Conservation (phyloP, 2,113 vertebrate genomes). For the Dipodomys spectabilis region DNA sequence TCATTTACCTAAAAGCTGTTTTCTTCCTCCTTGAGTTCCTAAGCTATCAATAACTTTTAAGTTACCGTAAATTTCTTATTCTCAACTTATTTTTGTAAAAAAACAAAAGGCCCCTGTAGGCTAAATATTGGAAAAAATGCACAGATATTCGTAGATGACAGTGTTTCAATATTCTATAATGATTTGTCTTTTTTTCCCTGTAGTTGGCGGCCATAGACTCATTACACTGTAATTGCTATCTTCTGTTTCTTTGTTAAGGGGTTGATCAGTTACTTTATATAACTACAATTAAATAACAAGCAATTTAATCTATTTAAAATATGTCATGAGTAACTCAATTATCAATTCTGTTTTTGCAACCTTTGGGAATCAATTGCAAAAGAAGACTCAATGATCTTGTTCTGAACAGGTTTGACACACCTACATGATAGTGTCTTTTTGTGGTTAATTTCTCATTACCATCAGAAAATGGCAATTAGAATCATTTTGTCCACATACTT, state of each 20-base stretch:
- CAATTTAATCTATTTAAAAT: background rate
- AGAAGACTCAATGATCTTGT: background rate
- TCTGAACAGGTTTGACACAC: background rate
- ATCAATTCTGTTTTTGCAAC: background rate
- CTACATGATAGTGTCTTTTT: background rate
- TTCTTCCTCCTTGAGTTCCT: background rate
- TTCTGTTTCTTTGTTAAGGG: background rate
- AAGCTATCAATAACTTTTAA: constrained; percentile 41
- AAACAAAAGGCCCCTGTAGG: no score
- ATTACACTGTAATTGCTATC: background rate
- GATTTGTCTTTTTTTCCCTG: background rate
- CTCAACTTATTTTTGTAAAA: background rate
- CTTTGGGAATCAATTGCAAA: background rate
- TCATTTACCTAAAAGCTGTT: background rate
- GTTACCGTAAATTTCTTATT: background rate
- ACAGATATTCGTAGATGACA: background rate
- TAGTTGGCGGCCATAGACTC: background rate
- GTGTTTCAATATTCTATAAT: background rate
- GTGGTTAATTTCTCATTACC: background rate
- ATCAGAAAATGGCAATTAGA: background rate
- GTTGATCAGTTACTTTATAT: background rate
- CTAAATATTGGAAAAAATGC: background rate
- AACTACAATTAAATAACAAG: constrained; percentile 10
- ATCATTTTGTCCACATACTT: background rate
- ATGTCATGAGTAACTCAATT: background rate